Conservation (phyloP, 1,140 invertebrate species). For the Bombus balteatus region DNA sequence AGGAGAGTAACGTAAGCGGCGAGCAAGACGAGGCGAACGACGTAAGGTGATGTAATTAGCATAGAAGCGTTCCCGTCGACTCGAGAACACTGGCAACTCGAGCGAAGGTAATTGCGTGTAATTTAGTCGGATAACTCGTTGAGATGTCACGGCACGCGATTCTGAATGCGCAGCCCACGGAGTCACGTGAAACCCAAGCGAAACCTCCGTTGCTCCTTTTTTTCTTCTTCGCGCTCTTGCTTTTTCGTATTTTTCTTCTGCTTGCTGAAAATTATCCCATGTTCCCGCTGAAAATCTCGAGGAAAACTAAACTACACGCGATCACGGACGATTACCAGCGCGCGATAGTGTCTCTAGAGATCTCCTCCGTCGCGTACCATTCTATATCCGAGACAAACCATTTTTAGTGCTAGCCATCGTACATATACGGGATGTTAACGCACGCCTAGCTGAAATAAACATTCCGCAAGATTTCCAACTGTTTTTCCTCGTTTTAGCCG, state of each 20-base stretch:
- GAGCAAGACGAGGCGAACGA: neutral
- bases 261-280: neutral
- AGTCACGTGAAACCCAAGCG: neutral
- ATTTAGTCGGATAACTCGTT: constrained; percentile 50
- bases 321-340: neutral
- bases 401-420: too few species aligned
- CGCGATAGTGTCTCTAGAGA: neutral
- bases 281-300: neutral
- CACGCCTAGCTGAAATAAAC: neutral
- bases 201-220: neutral
- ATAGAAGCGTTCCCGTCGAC: constrained; percentile 7
- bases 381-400: too few species aligned
- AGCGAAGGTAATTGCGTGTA: constrained; percentile 45
- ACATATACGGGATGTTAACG: too few species aligned
- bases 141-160: constrained; percentile 52
- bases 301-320: neutral
- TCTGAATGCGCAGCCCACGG: constrained; percentile 1
- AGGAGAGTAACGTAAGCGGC: neutral
- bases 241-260: neutral
- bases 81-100: constrained; percentile 27
- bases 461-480: neutral
- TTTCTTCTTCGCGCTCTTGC: neutral
- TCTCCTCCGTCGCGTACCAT: neutral
- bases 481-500: neutral
- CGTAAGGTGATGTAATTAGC: constrained; percentile 37